Percentiles rank a stretch among this genome's conserved stretches.
Conservation (phyloP, 2,113 vertebrate species). For the Ivindomyrus marchei region DNA sequence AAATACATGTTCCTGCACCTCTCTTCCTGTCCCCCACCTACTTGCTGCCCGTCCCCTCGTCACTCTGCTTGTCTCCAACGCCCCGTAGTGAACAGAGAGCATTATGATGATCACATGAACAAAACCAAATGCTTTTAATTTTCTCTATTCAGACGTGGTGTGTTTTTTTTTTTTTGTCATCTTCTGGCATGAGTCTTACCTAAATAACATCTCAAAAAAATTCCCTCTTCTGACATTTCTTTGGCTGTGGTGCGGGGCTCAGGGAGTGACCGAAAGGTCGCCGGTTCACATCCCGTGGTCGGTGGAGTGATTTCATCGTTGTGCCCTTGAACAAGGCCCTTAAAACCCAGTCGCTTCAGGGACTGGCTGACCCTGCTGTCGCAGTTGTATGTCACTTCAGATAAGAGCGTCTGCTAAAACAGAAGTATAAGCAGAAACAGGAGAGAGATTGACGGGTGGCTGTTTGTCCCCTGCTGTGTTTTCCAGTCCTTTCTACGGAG, state of each 20-base stretch:
- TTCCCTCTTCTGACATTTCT: background rate
- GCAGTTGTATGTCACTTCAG: background rate
- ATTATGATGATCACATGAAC: too few relatives aligned
- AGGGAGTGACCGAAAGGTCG: background rate
- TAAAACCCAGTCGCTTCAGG: background rate
- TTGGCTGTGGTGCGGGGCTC: background rate
- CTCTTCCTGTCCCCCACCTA: background rate
- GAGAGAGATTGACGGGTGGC: background rate
- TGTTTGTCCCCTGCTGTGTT: constrained; percentile 17
- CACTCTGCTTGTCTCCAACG: background rate
- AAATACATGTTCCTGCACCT: background rate
- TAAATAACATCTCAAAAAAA: background rate
- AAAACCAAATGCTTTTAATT: background rate
- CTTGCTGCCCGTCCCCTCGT: background rate
- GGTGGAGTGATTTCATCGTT: background rate
- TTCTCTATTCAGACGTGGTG: background rate
- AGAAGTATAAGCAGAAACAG: background rate
- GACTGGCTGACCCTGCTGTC: background rate
- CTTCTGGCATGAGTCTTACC: background rate
- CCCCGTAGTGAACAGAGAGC: too few relatives aligned
- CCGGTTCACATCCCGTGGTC: background rate
- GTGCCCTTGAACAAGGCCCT: background rate
- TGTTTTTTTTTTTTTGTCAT: background rate
- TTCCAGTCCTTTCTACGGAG: constrained; percentile 89
- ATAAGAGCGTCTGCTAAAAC: background rate